phyloP scores from a whole-genome alignment of 2,797 vertebrate genomes.

The Halcyon leucocephala region DNA sequence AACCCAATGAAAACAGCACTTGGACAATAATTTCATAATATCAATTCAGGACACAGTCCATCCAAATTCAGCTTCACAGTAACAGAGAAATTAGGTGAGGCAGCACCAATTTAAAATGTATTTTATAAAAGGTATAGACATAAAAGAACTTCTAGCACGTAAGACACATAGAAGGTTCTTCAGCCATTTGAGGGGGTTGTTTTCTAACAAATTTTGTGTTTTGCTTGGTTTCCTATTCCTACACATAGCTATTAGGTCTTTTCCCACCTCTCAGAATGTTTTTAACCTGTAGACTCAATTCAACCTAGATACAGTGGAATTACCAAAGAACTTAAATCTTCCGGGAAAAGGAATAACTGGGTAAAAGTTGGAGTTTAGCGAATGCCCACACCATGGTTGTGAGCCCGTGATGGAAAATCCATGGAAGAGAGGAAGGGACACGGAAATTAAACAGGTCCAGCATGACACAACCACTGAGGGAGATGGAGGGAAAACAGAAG shows the following conservation, averaged over 20 bases:
- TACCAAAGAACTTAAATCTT: background rate
- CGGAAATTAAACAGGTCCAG: background rate
- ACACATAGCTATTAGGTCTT: background rate
- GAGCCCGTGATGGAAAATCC: background rate
- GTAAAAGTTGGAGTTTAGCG: background rate
- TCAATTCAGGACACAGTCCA: no score
- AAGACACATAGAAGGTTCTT: rapidly evolving
- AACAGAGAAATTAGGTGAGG: background rate
- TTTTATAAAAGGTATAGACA: background rate
- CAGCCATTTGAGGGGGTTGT: no score
- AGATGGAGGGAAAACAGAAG: background rate
- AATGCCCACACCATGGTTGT: rapidly evolving
- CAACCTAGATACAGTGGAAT: background rate
- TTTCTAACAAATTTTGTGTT: background rate
- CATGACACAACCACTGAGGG: rapidly evolving
- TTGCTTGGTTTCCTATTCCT: background rate
- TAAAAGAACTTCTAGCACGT: background rate
- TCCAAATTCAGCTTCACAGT: background rate
- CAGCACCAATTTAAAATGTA: background rate
- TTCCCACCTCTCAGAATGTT: background rate
- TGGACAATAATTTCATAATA: background rate
- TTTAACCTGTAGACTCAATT: background rate
- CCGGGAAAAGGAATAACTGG: background rate
- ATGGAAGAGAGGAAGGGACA: background rate
- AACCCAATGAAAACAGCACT: background rate